Conservation (phyloP, 2,113 vertebrate genomes). For the Ochotona princeps region DNA sequence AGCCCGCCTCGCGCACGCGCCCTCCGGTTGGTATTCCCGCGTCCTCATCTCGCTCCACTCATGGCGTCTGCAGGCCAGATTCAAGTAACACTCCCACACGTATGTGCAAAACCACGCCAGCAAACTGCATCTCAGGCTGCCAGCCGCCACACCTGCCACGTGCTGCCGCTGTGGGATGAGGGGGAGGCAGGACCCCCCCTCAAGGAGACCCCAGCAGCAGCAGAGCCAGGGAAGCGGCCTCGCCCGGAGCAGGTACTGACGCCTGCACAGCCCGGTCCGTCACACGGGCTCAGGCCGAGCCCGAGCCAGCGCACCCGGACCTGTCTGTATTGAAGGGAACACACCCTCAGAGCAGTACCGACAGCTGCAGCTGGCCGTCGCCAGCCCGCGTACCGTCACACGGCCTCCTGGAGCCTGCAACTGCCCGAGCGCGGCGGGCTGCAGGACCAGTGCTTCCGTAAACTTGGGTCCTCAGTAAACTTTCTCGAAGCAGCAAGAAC, state of each 20-base stretch:
- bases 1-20: no score
- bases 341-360: conserved; percentile 64
- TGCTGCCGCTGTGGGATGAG: no score
- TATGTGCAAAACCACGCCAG: conserved; percentile 82
- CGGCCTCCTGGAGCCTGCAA: conserved; percentile 23
- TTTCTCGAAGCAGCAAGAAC: conserved; percentile 90
- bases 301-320: conserved; percentile 85
- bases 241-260: no score
- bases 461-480: conserved; percentile 83
- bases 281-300: no score
- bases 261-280: no score
- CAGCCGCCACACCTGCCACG: no score
- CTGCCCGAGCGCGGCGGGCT: conserved; percentile 74
- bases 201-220: no score
- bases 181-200: no score
- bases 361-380: conserved; percentile 33
- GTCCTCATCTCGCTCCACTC: neutral
- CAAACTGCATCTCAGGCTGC: no score
- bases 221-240: no score
- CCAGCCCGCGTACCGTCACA: neutral
- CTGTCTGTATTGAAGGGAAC: conserved; percentile 82
- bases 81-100: conserved; percentile 87
- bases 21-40: no score
- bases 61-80: conserved; percentile 68
- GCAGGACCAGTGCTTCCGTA: conserved; percentile 77